phyloP scores from a whole-genome alignment of 2,113 vertebrate genomes.

The Bettongia penicillata region DNA sequence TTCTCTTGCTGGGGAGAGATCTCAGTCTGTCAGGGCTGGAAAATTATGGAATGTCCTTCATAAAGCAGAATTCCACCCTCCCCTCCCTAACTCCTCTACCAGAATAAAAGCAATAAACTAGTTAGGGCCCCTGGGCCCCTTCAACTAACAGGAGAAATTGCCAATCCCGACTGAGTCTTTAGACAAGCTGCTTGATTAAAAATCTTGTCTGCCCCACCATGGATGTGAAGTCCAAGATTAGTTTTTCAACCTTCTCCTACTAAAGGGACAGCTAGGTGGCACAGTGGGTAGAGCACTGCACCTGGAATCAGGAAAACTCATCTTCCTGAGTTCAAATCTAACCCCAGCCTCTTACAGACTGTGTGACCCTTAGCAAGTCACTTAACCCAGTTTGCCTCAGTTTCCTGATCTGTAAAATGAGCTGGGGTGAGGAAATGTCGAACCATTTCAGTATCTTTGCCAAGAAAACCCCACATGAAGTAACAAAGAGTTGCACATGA shows the following conservation, averaged over 20 bases:
- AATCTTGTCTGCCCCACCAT: background rate
- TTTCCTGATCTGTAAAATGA: too few relatives aligned
- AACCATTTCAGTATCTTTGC: too few relatives aligned
- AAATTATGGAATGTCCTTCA: background rate
- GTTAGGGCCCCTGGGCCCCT: background rate
- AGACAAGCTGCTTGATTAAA: background rate
- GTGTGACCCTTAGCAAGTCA: too few relatives aligned
- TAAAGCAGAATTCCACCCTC: background rate
- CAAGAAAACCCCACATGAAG: too few relatives aligned
- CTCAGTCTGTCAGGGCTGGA: slow-evolving; percentile 53
- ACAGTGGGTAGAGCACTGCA: too few relatives aligned
- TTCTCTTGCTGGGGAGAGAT: slow-evolving; percentile 45
- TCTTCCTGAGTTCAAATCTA: too few relatives aligned
- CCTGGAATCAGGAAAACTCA: too few relatives aligned
- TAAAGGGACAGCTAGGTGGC: too few relatives aligned
- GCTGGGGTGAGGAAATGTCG: too few relatives aligned
- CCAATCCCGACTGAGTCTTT: background rate
- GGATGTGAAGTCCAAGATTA: background rate
- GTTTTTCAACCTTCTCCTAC: background rate
- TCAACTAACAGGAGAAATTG: background rate
- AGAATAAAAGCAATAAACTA: background rate
- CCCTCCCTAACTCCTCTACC: background rate
- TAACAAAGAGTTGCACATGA: too few relatives aligned
- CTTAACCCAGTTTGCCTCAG: too few relatives aligned
- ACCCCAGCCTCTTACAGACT: too few relatives aligned